These are phyloP conservation scores for Tragelaphus buxtoni DNA, from an alignment of 2,113 vertebrate genomes.

Conservation along the genomic window DNA sequence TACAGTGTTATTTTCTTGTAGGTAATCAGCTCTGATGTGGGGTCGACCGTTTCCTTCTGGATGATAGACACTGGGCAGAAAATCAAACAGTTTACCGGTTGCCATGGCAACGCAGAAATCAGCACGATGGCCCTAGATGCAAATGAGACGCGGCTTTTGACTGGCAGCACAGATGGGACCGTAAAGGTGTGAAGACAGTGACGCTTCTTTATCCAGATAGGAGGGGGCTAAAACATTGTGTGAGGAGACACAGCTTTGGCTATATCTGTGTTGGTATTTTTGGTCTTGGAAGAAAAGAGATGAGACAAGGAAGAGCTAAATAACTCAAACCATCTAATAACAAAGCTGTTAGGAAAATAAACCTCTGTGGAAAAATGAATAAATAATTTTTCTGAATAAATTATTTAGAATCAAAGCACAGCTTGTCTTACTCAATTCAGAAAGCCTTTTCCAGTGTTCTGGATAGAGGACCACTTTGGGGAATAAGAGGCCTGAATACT, in stretches of 20 bases:
- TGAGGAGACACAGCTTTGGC: neutral
- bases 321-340: neutral
- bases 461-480: neutral
- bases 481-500: conserved; percentile 8
- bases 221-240: neutral
- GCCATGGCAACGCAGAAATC: conserved; percentile 86
- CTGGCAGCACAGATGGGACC: conserved; percentile 79
- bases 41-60: conserved; percentile 86
- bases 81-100: conserved; percentile 85
- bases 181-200: conserved; percentile 76
- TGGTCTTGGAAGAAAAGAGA: neutral
- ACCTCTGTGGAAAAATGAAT: conserved; percentile 35
- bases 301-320: neutral
- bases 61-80: conserved; percentile 88
- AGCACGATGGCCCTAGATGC: conserved; percentile 82
- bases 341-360: conserved; percentile 27
- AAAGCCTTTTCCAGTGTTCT: neutral
- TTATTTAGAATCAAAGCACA: conserved; percentile 37
- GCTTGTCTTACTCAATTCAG: conserved; percentile 7
- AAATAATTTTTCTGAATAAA: conserved; percentile 37
- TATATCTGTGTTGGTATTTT: neutral
- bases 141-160: conserved; percentile 83
- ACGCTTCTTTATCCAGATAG: neutral
- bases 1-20: conserved; percentile 61
- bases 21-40: conserved; percentile 85